A percentile compares a stretch with the other conserved stretches of the same genome.
Evolutionary conservation across 2,797 vertebrate genomes (phyloP).

Genomic region (Novumbra hubbsi): DNA sequence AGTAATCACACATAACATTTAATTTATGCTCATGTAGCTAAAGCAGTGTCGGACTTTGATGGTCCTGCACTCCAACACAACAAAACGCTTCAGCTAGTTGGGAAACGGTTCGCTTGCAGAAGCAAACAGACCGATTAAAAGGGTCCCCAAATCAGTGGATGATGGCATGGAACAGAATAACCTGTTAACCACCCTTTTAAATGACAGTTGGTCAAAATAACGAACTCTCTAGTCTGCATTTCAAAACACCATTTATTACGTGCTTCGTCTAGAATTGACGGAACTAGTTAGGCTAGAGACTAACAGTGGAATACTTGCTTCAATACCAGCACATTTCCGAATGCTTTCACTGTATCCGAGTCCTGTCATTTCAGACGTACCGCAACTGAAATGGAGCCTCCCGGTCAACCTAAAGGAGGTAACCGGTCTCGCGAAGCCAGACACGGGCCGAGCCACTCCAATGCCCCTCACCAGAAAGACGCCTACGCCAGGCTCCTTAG

Average conservation of each 20-base stretch:
- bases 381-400: conserved; percentile 72
- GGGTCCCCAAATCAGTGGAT: neutral
- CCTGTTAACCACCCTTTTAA: neutral
- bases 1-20: too few species aligned
- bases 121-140: neutral
- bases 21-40: neutral
- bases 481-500: conserved; percentile 81
- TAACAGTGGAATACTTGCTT: neutral
- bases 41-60: neutral
- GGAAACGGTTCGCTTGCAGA: too few species aligned
- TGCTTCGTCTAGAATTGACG: too few species aligned
- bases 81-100: too few species aligned
- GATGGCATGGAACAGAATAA: neutral
- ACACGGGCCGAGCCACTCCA: conserved; percentile 52
- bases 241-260: too few species aligned
- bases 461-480: conserved; percentile 74
- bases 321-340: neutral
- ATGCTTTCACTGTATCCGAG: neutral
- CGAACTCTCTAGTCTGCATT: neutral
- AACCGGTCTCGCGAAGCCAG: conserved; percentile 58
- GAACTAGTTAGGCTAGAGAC: too few species aligned
- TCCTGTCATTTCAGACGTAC: neutral
- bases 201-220: neutral
- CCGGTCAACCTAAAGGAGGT: conserved; percentile 55
- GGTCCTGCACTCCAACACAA: neutral